Conservation (phyloP, 2,888 invertebrate genomes). For the Drosophila macrothrix region DNA sequence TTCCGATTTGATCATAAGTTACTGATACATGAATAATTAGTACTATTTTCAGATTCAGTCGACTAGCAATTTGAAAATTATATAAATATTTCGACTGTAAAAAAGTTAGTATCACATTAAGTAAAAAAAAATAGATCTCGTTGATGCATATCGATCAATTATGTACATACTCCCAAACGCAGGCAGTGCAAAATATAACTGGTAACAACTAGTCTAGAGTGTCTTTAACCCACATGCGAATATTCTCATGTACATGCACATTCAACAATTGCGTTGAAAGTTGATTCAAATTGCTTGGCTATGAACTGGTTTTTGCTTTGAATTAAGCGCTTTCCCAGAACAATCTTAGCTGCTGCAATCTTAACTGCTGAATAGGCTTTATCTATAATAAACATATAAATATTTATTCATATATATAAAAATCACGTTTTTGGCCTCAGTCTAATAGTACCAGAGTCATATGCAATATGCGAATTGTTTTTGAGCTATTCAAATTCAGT, state of each 20-base stretch:
- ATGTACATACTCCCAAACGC: neutral
- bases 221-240: conserved; percentile 19
- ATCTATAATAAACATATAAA: neutral
- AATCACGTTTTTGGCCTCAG: neutral
- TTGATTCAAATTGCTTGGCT: conserved; percentile 1
- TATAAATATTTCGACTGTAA: neutral
- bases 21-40: neutral
- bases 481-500: neutral
- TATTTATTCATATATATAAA: neutral
- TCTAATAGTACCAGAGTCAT: neutral
- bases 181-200: neutral
- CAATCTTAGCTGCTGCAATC: neutral
- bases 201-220: neutral
- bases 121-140: neutral
- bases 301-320: neutral
- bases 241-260: neutral
- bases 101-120: neutral
- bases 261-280: conserved; percentile 2
- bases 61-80: neutral
- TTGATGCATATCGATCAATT: too few relatives aligned
- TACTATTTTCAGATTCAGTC: neutral
- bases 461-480: neutral
- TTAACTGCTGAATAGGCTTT: neutral
- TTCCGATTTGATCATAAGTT: neutral
- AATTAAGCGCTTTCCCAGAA: neutral